Evolutionary conservation across 1,140 invertebrate species (phyloP).

Genomic region (Pararge aegeria): DNA sequence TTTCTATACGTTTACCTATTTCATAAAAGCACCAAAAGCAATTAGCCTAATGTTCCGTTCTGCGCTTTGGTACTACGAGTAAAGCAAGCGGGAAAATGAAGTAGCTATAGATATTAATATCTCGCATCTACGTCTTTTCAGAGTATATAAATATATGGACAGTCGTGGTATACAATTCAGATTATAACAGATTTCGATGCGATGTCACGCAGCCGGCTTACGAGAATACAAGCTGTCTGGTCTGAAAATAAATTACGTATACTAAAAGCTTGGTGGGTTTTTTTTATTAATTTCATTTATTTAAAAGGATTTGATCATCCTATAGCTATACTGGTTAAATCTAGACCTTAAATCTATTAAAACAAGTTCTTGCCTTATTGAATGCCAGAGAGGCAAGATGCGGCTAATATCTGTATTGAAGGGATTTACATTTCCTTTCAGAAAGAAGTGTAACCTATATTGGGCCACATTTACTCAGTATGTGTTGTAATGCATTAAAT

Average conservation of each 20-base stretch:
- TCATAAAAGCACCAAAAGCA: constrained; percentile 20
- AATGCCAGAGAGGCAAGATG: no score
- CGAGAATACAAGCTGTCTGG: not conserved
- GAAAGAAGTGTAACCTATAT: no score
- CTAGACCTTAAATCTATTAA: no score
- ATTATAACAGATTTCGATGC: constrained; percentile 17
- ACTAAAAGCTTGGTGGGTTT: not conserved
- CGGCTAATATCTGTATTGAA: no score
- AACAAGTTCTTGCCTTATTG: no score
- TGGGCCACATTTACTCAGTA: no score
- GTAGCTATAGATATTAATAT: not conserved
- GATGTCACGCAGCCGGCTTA: constrained; percentile 3
- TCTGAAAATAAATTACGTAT: not conserved
- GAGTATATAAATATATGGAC: not conserved
- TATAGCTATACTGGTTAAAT: no score
- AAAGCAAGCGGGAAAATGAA: not conserved
- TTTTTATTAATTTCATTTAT: no score
- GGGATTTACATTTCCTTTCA: no score
- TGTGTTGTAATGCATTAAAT: no score
- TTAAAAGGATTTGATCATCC: no score
- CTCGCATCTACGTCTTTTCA: not conserved
- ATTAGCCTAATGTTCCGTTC: constrained; percentile 27
- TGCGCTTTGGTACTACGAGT: constrained; percentile 13
- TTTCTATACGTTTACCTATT: not conserved
- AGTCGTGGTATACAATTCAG: no score